Evolutionary conservation across 2,797 vertebrate genomes (phyloP).

Genomic region (Parauchenoglanis ngamensis): DNA sequence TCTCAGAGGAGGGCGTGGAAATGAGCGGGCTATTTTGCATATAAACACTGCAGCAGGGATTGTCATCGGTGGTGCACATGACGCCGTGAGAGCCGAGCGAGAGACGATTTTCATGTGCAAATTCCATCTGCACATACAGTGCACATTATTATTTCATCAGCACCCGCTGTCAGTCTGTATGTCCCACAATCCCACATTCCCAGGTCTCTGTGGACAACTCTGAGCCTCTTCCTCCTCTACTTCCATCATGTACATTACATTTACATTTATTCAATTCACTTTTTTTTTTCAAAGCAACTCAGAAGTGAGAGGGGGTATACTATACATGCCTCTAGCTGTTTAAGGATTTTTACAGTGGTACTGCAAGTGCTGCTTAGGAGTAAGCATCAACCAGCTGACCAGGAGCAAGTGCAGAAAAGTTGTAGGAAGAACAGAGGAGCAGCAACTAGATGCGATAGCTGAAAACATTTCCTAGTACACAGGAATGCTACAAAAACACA

Average conservation of each 20-base stretch:
- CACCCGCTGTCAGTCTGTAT: conserved; percentile 61
- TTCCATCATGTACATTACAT: conserved; percentile 49
- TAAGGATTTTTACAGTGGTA: not conserved
- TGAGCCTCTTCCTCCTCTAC: conserved; percentile 45
- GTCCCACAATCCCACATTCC: conserved; percentile 64
- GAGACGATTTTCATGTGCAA: conserved; percentile 81
- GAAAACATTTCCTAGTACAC: not conserved
- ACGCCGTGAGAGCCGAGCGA: conserved; percentile 64
- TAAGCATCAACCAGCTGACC: not conserved
- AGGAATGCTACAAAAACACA: not conserved
- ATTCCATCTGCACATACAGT: conserved; percentile 73
- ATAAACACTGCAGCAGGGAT: conserved; percentile 77
- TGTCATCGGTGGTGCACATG: conserved; percentile 70
- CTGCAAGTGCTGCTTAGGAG: not conserved
- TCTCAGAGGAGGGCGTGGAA: conserved; percentile 67
- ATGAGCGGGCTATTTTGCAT: conserved; percentile 71
- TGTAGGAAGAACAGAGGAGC: not conserved
- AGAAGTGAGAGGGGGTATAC: not conserved
- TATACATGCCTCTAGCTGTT: conserved; percentile 13
- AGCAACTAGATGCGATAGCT: not conserved
- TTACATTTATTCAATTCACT: conserved; percentile 20
- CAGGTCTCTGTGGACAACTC: conserved; percentile 28
- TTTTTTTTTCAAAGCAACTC: not conserved
- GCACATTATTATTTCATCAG: conserved; percentile 82
- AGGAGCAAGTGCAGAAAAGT: not conserved